Conservation (phyloP, 2,888 invertebrate species). For the Caenorhabditis uteleia region DNA sequence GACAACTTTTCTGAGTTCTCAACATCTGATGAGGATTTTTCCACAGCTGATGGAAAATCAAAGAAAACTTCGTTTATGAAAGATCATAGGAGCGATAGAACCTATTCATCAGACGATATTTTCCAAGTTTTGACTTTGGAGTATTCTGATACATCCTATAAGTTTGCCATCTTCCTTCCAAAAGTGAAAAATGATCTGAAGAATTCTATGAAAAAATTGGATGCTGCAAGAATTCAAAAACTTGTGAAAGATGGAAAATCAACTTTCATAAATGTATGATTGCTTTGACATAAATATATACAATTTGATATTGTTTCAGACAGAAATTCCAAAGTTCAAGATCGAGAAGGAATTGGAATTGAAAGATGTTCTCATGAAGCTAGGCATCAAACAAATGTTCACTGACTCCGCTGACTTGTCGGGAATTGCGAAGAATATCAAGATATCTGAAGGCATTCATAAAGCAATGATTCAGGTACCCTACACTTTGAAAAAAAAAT, state of each 20-base stretch:
- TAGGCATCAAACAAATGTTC: conserved; percentile 31
- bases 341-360: conserved; percentile 20
- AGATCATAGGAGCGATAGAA: conserved; percentile 10
- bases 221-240: conserved; percentile 10
- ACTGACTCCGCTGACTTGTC: conserved; percentile 21
- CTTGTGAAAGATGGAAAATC: neutral
- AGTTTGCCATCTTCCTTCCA: conserved; percentile 55
- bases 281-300: neutral
- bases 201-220: conserved; percentile 12
- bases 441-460: conserved; percentile 56
- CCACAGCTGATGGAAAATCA: neutral
- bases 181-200: conserved; percentile 48
- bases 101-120: conserved; percentile 22
- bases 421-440: conserved; percentile 29
- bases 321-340: conserved; percentile 26
- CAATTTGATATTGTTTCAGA: conserved; percentile 13
- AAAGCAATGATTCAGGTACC: conserved; percentile 60
- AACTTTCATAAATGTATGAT: conserved; percentile 15
- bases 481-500: neutral
- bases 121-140: conserved; percentile 30
- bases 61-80: conserved; percentile 14
- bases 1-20: conserved; percentile 7
- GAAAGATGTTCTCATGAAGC: conserved; percentile 4
- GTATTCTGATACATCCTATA: conserved; percentile 42
- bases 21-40: conserved; percentile 9